phyloP scores from a whole-genome alignment of 2,113 vertebrate genomes.

The Colius striatus region DNA sequence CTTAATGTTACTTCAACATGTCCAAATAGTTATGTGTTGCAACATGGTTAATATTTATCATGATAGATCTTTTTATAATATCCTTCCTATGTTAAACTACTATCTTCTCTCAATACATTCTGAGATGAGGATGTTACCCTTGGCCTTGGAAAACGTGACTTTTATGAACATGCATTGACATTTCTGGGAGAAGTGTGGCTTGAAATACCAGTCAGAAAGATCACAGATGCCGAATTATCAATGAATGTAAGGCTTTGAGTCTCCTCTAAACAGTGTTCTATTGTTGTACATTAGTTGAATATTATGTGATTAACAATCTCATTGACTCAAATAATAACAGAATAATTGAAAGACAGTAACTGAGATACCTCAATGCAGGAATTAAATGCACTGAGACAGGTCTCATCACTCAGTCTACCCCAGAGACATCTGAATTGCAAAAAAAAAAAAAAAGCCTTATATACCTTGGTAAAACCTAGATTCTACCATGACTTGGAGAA shows the following conservation, averaged over 20 bases:
- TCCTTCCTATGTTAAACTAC: not conserved
- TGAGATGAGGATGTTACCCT: not conserved
- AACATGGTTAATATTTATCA: not conserved
- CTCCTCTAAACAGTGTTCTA: not conserved
- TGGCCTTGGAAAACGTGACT: not conserved
- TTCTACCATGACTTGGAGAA: not conserved
- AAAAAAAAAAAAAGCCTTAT: not conserved
- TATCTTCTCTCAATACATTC: not conserved
- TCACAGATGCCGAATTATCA: not conserved
- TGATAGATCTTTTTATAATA: not conserved
- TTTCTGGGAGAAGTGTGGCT: not conserved
- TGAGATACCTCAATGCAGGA: not conserved
- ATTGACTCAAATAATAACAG: not conserved
- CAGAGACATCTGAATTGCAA: not conserved
- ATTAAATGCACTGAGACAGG: not conserved
- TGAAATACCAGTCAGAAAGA: not conserved
- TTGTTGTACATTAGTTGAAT: not conserved
- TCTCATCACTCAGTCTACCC: not conserved
- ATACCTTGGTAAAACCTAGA: not conserved
- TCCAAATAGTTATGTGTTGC: not conserved
- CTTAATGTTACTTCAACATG: not conserved
- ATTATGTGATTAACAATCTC: not conserved
- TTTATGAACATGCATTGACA: not conserved
- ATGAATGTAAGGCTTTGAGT: not conserved
- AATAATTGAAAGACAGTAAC: not conserved